Percentiles rank a stretch among this genome's conserved stretches.
phyloP scores from a whole-genome alignment of 2,888 invertebrate species.

The Eristalis tenax region DNA sequence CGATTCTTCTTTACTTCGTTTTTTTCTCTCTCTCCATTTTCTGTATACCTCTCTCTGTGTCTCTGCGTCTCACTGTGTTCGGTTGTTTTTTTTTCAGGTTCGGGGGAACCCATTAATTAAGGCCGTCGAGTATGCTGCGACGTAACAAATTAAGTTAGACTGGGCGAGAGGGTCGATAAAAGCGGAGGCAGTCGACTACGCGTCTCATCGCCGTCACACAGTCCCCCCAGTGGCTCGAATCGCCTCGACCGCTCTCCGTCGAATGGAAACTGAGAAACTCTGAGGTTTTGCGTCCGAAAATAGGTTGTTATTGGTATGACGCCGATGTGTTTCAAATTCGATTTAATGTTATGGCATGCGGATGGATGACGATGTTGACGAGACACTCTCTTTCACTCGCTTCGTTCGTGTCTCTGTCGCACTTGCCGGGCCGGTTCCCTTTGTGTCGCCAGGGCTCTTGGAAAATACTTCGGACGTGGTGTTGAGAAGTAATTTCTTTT shows the following conservation, averaged over 20 bases:
- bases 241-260: too few relatives aligned
- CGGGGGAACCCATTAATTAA: slow-evolving; percentile 65
- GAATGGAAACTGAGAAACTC: too few relatives aligned
- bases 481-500: slow-evolving; percentile 14
- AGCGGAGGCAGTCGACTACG: background rate
- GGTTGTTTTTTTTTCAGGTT: slow-evolving; percentile 42
- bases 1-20: background rate
- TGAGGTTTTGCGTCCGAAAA: slow-evolving; percentile 51
- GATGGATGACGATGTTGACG: slow-evolving; percentile 44
- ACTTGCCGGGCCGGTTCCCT: background rate
- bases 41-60: slow-evolving; percentile 16
- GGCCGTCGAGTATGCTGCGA: slow-evolving; percentile 57
- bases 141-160: slow-evolving; percentile 58
- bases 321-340: slow-evolving; percentile 47
- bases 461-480: background rate
- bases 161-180: background rate
- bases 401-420: too few relatives aligned
- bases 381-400: background rate
- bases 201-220: too few relatives aligned
- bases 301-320: slow-evolving; percentile 51
- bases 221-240: too few relatives aligned
- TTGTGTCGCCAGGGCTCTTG: too few relatives aligned
- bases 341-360: slow-evolving; percentile 57
- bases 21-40: background rate
- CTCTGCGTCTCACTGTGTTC: background rate